These are phyloP conservation scores for Andrena minutula DNA, from an alignment of 2,888 invertebrate species.

Conservation along the genomic window DNA sequence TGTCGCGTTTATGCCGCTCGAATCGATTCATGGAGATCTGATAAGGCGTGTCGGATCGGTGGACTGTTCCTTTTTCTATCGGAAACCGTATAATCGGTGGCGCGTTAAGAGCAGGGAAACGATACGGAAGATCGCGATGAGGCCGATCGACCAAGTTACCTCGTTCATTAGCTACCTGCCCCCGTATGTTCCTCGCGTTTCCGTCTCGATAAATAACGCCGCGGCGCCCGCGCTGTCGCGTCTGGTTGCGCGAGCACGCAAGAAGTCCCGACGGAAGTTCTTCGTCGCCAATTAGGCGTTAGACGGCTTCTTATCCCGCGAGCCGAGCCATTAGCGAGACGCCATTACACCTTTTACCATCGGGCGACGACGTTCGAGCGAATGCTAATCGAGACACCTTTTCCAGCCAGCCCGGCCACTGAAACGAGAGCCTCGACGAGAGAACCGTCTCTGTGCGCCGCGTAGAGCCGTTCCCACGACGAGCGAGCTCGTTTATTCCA, in stretches of 20 bases:
- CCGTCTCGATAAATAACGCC: constrained; percentile 43
- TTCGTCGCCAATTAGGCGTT: constrained; percentile 68
- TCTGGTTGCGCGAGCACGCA: constrained; percentile 37
- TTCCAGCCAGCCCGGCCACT: not conserved
- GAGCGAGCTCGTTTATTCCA: constrained; percentile 2
- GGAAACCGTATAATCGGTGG: constrained; percentile 8
- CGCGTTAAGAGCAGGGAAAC: not conserved
- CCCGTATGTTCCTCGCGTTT: constrained; percentile 17
- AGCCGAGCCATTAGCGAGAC: constrained; percentile 45
- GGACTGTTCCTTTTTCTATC: not conserved
- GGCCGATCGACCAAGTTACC: not conserved
- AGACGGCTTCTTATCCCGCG: constrained; percentile 47
- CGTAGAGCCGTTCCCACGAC: constrained; percentile 20
- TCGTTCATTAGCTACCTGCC: constrained; percentile 23
- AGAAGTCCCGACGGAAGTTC: constrained; percentile 69
- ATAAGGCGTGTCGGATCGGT: no score
- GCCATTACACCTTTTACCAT: constrained; percentile 46
- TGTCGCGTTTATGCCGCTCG: no score
- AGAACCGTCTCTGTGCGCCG: not conserved
- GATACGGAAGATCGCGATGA: constrained; percentile 7
- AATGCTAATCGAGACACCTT: constrained; percentile 53
- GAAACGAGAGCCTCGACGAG: constrained; percentile 9
- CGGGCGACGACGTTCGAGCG: constrained; percentile 48
- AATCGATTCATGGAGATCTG: not conserved
- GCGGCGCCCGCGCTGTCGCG: not conserved